These are phyloP conservation scores for Brevimyrus niger DNA, from an alignment of 2,113 vertebrate genomes.

Conservation along the genomic window DNA sequence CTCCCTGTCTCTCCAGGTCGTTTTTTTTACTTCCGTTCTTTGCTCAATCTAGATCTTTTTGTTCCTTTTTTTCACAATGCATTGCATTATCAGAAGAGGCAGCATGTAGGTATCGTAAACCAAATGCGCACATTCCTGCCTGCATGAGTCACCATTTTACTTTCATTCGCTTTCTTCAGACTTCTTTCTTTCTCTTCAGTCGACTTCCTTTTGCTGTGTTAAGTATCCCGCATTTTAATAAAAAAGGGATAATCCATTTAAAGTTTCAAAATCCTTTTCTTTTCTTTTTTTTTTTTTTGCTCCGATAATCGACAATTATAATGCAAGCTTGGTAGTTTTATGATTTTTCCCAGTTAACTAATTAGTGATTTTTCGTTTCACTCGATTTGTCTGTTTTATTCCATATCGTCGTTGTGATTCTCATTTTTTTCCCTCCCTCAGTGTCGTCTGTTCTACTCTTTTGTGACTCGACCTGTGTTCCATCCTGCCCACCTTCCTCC, in stretches of 20 bases:
- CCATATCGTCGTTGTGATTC: conserved; percentile 18
- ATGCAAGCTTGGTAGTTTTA: conserved; percentile 17
- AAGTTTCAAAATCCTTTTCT: background rate
- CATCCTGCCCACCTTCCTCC: conserved; percentile 33
- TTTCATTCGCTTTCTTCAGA: conserved; percentile 30
- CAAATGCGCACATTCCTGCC: conserved; percentile 30
- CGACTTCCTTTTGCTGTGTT: conserved; percentile 25
- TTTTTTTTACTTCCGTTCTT: conserved; percentile 43
- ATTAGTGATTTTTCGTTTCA: conserved; percentile 19
- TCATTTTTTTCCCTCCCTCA: conserved; percentile 16
- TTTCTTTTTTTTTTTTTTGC: background rate
- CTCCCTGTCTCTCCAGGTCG: conserved; percentile 51
- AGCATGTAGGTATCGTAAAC: conserved; percentile 54
- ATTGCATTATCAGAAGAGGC: conserved; percentile 54
- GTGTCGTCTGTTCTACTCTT: conserved; percentile 28
- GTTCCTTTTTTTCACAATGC: conserved; percentile 54
- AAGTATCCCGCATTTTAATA: conserved; percentile 4
- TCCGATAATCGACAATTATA: conserved; percentile 3
- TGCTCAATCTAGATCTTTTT: conserved; percentile 60
- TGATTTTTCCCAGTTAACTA: conserved; percentile 13
- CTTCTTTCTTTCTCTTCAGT: conserved; percentile 22
- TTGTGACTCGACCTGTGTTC: conserved; percentile 16
- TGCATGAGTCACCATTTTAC: conserved; percentile 55
- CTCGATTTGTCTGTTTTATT: background rate
- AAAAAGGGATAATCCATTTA: conserved; percentile 1